phyloP scores from a whole-genome alignment of 2,113 vertebrate species.

The Malurus cyaneus region DNA sequence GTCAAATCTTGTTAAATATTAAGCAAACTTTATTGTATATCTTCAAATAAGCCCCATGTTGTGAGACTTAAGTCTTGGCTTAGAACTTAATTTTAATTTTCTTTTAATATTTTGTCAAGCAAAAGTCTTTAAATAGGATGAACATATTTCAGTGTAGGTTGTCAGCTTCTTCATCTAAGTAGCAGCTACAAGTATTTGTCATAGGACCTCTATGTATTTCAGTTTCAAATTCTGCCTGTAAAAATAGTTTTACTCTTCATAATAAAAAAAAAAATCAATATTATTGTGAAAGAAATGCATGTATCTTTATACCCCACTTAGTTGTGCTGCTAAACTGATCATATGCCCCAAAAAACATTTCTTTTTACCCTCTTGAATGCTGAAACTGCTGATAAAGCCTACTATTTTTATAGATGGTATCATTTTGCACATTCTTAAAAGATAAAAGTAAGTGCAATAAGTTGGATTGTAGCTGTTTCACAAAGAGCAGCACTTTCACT shows the following conservation, averaged over 20 bases:
- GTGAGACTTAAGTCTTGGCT: not conserved
- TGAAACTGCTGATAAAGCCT: not conserved
- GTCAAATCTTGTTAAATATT: not conserved
- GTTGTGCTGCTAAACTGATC: not conserved
- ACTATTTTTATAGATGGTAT: conserved; percentile 17
- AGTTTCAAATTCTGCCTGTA: not conserved
- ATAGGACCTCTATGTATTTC: not conserved
- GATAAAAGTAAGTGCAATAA: not conserved
- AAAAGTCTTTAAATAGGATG: not conserved
- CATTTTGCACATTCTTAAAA: conserved; percentile 49
- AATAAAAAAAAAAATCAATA: not conserved
- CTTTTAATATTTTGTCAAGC: not conserved
- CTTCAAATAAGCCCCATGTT: not conserved
- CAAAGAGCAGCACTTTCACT: conserved; percentile 27
- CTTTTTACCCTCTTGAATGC: not conserved
- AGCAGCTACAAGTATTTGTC: not conserved
- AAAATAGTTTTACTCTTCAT: not conserved
- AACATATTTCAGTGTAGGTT: not conserved
- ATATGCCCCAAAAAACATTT: not conserved
- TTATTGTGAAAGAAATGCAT: not conserved
- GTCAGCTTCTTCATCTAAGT: not conserved
- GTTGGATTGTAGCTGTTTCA: not conserved
- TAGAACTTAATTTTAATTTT: not conserved
- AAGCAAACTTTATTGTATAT: not conserved
- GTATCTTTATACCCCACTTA: not conserved